Conservation (phyloP, 2,888 invertebrate genomes). For the Allophyes oxyacanthae region DNA sequence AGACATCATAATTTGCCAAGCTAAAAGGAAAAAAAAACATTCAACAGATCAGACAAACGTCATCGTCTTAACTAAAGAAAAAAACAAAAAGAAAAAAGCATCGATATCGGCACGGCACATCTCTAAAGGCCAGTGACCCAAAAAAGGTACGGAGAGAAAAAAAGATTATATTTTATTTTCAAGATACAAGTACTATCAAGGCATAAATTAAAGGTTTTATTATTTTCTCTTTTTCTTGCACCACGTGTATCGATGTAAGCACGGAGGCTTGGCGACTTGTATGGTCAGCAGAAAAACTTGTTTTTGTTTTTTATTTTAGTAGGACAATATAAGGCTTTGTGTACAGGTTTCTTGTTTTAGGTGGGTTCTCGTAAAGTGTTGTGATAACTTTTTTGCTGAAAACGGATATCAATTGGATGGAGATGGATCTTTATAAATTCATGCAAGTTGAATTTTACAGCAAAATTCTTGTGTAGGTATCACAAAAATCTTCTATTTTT, state of each 20-base stretch:
- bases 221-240: slow-evolving; percentile 84
- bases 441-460: no score
- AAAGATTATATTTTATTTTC: slow-evolving; percentile 85
- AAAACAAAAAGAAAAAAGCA: slow-evolving; percentile 46
- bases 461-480: no score
- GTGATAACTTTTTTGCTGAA: slow-evolving; percentile 32
- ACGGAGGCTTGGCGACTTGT: slow-evolving; percentile 72
- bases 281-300: slow-evolving; percentile 71
- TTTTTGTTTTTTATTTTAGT: slow-evolving; percentile 52
- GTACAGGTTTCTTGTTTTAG: slow-evolving; percentile 19
- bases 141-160: slow-evolving; percentile 78
- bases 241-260: slow-evolving; percentile 82
- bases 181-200: slow-evolving; percentile 87
- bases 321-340: slow-evolving; percentile 40
- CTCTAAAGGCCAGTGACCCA: slow-evolving; percentile 85
- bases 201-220: slow-evolving; percentile 88
- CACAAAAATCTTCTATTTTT: no score
- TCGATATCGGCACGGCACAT: slow-evolving; percentile 71
- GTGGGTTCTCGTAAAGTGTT: slow-evolving; percentile 22
- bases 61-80: slow-evolving; percentile 49
- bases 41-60: slow-evolving; percentile 52
- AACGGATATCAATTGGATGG: not conserved
- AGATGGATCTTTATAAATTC: not conserved
- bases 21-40: slow-evolving; percentile 30
- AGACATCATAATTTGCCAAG: slow-evolving; percentile 48